phyloP scores from a whole-genome alignment of 2,113 vertebrate genomes.

The Glaucidium brasilianum region DNA sequence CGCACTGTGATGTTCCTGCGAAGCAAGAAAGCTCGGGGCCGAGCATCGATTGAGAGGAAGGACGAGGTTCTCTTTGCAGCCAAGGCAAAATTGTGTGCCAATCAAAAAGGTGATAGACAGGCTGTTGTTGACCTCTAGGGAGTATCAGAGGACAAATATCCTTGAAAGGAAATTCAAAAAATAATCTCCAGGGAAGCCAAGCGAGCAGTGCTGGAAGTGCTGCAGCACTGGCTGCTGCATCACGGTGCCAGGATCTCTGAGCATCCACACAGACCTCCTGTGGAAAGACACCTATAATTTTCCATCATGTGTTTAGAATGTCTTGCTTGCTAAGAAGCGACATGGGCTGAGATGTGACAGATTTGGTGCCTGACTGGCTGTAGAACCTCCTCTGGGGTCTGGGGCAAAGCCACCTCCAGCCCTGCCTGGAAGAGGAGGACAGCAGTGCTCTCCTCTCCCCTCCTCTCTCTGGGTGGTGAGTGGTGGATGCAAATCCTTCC shows the following conservation, averaged over 20 bases:
- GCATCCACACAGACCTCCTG: not conserved
- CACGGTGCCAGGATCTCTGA: rapidly evolving
- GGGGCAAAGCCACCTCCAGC: not conserved
- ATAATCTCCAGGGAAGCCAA: not conserved
- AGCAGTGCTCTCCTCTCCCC: too few species aligned
- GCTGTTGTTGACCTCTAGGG: not conserved
- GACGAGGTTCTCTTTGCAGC: not conserved
- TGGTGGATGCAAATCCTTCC: not conserved
- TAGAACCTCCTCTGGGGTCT: not conserved
- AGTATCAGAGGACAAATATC: slow-evolving; percentile 9
- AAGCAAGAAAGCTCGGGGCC: rapidly evolving
- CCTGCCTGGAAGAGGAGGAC: not conserved
- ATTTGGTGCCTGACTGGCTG: not conserved
- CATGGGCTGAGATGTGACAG: not conserved
- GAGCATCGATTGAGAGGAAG: not conserved
- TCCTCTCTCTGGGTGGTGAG: rapidly evolving
- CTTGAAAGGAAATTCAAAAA: not conserved
- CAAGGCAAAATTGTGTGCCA: not conserved
- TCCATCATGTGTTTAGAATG: not conserved
- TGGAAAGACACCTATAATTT: not conserved
- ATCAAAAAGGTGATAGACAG: not conserved
- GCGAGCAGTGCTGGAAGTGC: not conserved
- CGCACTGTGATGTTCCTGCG: not conserved
- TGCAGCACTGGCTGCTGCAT: not conserved
- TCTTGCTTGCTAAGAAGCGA: not conserved